Percentiles rank a stretch among this genome's conserved stretches.
Evolutionary conservation across 2,888 invertebrate species (phyloP).

Genomic region (Cyclophora albipunctata): DNA sequence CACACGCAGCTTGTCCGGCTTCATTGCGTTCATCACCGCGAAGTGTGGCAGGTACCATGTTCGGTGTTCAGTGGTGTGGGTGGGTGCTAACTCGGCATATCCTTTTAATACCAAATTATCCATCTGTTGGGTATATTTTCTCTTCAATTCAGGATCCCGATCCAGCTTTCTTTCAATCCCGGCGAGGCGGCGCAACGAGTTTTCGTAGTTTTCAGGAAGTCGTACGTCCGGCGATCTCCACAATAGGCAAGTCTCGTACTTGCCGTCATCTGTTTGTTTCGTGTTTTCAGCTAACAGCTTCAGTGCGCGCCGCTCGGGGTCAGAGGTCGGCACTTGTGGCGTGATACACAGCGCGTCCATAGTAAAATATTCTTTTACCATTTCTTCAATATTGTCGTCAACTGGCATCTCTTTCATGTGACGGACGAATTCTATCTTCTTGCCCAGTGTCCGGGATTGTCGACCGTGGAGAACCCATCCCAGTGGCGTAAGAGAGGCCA

Average conservation of each 20-base stretch:
- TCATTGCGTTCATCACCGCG: conserved; percentile 11
- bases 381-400: background rate
- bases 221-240: conserved; percentile 7
- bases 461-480: conserved; percentile 2
- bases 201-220: conserved; percentile 6
- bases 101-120: conserved; percentile 2
- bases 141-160: background rate
- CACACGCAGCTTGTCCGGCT: background rate
- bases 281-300: conserved; percentile 2
- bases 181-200: conserved; percentile 1
- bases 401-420: too few species aligned
- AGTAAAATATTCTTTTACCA: conserved; percentile 1
- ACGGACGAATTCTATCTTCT: background rate
- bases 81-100: conserved; percentile 10
- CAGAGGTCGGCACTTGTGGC: background rate
- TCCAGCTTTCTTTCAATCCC: conserved; percentile 8
- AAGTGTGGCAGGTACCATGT: conserved; percentile 17
- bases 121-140: conserved; percentile 7
- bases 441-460: background rate
- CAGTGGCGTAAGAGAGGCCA: background rate
- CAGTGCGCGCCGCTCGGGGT: conserved; percentile 3
- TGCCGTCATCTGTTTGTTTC: background rate
- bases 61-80: background rate
- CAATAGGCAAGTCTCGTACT: conserved; percentile 8
- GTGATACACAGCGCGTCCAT: conserved; percentile 1